Evolutionary conservation across 2,113 vertebrate genomes (phyloP).

Genomic region (Aix galericulata): DNA sequence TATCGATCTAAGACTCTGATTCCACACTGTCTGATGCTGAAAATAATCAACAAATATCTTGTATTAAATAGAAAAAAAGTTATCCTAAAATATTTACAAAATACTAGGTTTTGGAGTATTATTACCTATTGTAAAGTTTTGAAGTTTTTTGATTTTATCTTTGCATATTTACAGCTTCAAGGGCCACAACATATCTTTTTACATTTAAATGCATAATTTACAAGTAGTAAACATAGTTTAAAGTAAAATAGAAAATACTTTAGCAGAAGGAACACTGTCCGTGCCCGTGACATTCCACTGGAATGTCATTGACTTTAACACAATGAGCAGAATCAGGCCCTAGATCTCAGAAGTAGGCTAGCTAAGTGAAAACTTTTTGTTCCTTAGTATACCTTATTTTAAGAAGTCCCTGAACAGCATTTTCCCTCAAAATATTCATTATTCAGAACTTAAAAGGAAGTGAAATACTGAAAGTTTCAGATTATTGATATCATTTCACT

Average conservation of each 20-base stretch:
- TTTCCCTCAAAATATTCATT: conserved; percentile 3
- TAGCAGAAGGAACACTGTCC: background rate
- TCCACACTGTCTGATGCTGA: background rate
- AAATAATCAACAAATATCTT: background rate
- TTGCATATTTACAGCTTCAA: background rate
- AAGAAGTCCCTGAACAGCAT: background rate
- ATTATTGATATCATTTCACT: conserved; percentile 18
- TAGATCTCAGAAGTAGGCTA: background rate
- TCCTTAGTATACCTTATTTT: background rate
- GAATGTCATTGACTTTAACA: background rate
- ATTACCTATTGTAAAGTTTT: background rate
- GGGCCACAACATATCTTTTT: background rate
- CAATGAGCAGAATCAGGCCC: background rate
- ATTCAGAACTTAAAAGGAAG: conserved; percentile 20
- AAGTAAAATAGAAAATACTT: background rate
- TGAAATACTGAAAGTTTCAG: background rate
- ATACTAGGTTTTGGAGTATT: background rate
- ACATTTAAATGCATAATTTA: background rate
- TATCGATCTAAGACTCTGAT: background rate
- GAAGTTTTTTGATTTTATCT: background rate
- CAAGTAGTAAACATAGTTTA: background rate
- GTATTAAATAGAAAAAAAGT: background rate
- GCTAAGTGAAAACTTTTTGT: background rate
- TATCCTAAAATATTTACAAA: background rate
- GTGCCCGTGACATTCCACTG: background rate